phyloP scores from a whole-genome alignment of 2,113 vertebrate genomes.

The Lepus americanus region DNA sequence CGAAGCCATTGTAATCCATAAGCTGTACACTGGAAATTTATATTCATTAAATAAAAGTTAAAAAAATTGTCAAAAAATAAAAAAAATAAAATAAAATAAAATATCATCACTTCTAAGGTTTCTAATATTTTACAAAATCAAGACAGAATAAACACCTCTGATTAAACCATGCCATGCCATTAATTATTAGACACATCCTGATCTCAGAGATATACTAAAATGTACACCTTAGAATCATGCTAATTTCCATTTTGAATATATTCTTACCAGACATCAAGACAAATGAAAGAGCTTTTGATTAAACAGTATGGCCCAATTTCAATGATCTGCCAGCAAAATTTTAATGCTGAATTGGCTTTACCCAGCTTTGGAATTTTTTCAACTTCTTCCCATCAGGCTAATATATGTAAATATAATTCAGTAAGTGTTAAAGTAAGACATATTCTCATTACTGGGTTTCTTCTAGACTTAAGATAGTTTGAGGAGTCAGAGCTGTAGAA shows the following conservation, averaged over 20 bases:
- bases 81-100: no score
- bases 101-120: no score
- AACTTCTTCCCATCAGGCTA: constrained; percentile 40
- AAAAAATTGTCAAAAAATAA: no score
- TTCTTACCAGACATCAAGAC: neutral
- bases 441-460: neutral
- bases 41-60: no score
- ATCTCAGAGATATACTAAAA: constrained; percentile 48
- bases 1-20: no score
- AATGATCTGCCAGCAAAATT: constrained; percentile 10
- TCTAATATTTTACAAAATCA: neutral
- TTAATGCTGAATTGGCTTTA: constrained; percentile 29
- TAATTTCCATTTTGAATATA: constrained; percentile 8
- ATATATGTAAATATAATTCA: constrained; percentile 46
- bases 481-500: constrained; percentile 43
- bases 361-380: constrained; percentile 30
- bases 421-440: constrained; percentile 21
- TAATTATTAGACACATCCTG: neutral
- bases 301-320: constrained; percentile 14
- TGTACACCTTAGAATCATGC: neutral
- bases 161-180: neutral
- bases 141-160: constrained; percentile 20
- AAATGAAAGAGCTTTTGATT: constrained; percentile 34
- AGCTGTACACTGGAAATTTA: no score
- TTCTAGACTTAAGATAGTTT: neutral